Base-by-base conservation (phyloP, 2,888 invertebrate genomes). In the Drosophila sordidapex region DNA sequence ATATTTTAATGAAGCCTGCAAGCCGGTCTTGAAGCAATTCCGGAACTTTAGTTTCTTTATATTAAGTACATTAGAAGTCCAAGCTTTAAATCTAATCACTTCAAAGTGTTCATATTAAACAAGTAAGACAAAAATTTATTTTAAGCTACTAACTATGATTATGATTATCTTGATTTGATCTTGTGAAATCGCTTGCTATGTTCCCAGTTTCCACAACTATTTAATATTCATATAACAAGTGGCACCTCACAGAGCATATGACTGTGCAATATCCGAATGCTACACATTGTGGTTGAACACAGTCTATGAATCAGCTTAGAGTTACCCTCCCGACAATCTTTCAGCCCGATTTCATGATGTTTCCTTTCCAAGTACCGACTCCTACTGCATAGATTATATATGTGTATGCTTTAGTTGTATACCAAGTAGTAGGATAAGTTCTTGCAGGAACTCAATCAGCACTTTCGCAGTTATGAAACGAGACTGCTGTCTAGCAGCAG, bases 401-500 rank as follows among this genome's bases (percentile, higher is more conserved):
- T 31, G 15, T 31, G 15, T 21, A n/a, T 35, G 35, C 56, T 48
- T 58, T 52, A 51, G 38, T 56, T 57, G 59, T 31, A 18, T 58
- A 13, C 38, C 25, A 52, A 36, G 40, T 48, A 40, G 59, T 56
- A 63, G 81, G 64, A 77, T 68, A 81, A 76, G 81, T 76, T 76
- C 64, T 68, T 48, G 64, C 67, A 81, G 78, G 77, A 81, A 81
- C 81, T 78, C 81, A 81, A 79, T 81, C 78, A 77, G 81, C 73
- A 73, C 68, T 79, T 77, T 76, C 33, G 78, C 81, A 77, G 78
- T 81, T 79, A 72, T 79, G 78, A 77, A 66, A 65, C 65, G 65
- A 68, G 48, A 63, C 69, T 31, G 31, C 31, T 31, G 31, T 10
- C 31, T 10, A n/a, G n/a, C 59, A 54, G 70, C 53, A 64, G 61